Evolutionary conservation across 2,888 invertebrate species (phyloP), one percentile per base, ranked within the genome.

Genomic region (Tanytarsus gracilentus): DNA sequence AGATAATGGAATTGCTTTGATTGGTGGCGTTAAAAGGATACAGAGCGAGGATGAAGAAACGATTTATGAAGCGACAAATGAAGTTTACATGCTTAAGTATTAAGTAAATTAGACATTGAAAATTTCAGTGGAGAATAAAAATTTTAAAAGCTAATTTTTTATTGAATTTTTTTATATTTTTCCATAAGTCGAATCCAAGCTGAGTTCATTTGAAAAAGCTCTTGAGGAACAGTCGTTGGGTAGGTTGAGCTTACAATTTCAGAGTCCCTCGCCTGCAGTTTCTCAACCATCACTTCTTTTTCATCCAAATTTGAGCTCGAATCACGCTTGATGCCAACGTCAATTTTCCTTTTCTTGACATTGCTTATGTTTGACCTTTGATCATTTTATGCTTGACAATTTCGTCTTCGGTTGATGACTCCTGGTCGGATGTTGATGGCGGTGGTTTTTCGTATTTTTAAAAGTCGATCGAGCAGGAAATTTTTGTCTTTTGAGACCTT

Each of bases 191-290:
- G 44, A 44, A 71, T 90, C 90, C 51, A 89, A 75, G 1, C 92
- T 91, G 58, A 90, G 90, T 68, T 94, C 93, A 73, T 93, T 93
- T 73, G 92, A 93, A 69, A 94, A 86, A 94, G 91, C 75, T 94
- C 93, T 39, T 86, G 88, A 4, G 94, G 94, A 26, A 94, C 88
- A 9, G 91, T 90, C 1, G 90, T 85, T 7, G 44, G 23, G 21
- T 23, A 44, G 5, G 44, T 44, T 18, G 44, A 44, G 8, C 21
- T 8, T 23, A 44, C 23, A 18, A 44, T 44, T 44, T 44, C 44
- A 1, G 44, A 23, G 3, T 44, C 44, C 5, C 44, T 6, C 23
- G 44, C 44, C 18, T 44, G 44, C 44, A 44, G 23, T 9, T 44
- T 44, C 11, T 44, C 44, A 44, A 44, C 23, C 44, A 44, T 44